Percentiles rank a stretch among this genome's conserved stretches.
Evolutionary conservation across 2,113 vertebrate genomes (phyloP).

Genomic region (Nyctibius bracteatus): DNA sequence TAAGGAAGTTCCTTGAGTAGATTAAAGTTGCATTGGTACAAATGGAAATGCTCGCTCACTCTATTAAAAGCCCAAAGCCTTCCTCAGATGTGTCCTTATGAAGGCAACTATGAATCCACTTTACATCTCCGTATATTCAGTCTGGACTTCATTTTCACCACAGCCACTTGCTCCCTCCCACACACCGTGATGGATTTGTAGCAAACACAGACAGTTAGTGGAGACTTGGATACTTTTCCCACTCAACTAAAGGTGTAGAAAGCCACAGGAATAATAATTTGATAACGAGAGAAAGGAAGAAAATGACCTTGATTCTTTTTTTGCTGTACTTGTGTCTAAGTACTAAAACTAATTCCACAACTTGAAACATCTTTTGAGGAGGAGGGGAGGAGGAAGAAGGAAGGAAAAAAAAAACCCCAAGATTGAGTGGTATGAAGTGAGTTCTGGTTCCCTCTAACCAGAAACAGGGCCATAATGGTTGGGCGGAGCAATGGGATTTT

Average conservation of each 20-base stretch:
- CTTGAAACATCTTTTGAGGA: neutral
- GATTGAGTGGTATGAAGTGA: neutral
- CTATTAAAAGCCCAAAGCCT: neutral
- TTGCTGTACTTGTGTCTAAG: neutral
- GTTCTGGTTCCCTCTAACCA: neutral
- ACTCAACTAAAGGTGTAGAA: neutral
- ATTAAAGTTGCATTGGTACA: neutral
- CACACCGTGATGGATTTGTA: neutral
- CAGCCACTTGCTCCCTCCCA: neutral
- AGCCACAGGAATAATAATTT: neutral
- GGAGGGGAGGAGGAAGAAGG: neutral
- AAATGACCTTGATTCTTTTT: neutral
- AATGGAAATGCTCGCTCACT: neutral
- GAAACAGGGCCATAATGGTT: neutral
- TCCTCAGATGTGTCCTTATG: neutral
- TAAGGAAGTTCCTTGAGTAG: neutral
- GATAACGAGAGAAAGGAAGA: neutral
- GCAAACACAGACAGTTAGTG: neutral
- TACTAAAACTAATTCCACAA: neutral
- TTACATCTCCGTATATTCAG: neutral
- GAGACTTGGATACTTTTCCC: neutral
- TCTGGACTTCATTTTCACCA: neutral
- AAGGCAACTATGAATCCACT: neutral
- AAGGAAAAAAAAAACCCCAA: rapidly evolving
- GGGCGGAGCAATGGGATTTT: neutral